Percentiles rank a stretch among this genome's conserved stretches.
phyloP scores from a whole-genome alignment of 2,113 vertebrate genomes.

The Chrysochloris asiatica region DNA sequence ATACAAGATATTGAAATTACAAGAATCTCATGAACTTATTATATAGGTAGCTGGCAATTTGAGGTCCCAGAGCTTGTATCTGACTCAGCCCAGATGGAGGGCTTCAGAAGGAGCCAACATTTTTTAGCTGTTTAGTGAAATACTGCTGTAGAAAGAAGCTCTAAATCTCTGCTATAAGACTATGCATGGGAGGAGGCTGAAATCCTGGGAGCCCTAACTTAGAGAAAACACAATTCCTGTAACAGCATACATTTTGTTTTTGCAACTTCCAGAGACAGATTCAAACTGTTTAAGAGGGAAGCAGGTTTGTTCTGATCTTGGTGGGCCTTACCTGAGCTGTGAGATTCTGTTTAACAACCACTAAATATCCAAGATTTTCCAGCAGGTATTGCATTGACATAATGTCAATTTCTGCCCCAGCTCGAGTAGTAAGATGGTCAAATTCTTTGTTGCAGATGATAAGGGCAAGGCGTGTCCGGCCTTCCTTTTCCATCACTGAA shows the following conservation, averaged over 20 bases:
- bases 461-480: constrained; percentile 32
- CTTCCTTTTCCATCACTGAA: constrained; percentile 49
- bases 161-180: background rate
- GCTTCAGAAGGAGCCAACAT: background rate
- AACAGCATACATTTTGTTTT: background rate
- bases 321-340: constrained; percentile 25
- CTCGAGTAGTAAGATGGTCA: background rate
- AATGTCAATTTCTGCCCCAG: constrained; percentile 41
- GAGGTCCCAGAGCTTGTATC: background rate
- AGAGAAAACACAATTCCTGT: background rate
- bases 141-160: background rate
- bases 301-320: background rate
- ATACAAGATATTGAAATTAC: background rate
- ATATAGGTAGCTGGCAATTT: background rate
- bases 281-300: background rate
- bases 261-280: background rate
- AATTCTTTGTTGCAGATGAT: constrained; percentile 60
- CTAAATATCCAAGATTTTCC: constrained; percentile 45
- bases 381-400: constrained; percentile 43
- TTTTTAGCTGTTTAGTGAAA: background rate
- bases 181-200: background rate
- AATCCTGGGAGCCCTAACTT: background rate
- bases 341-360: constrained; percentile 42
- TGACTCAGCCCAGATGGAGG: background rate
- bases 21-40: background rate